Evolutionary conservation across 2,113 vertebrate species (phyloP).

Genomic region (Strix uralensis): DNA sequence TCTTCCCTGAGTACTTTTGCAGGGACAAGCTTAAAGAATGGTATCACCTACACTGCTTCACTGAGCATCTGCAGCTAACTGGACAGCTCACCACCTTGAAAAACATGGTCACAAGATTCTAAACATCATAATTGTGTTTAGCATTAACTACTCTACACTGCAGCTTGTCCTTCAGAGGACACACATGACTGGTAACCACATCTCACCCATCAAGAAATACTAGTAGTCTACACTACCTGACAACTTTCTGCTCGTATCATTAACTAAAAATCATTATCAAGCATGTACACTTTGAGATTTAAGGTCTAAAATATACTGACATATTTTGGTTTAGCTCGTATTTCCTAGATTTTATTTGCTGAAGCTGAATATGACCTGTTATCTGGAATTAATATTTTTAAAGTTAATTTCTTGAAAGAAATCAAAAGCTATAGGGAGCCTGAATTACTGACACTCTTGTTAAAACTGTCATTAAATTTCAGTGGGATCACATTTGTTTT

Average conservation of each 20-base stretch:
- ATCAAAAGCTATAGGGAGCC: neutral
- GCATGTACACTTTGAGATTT: neutral
- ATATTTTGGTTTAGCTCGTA: neutral
- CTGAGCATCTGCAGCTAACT: neutral
- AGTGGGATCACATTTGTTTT: neutral
- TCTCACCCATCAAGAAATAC: neutral
- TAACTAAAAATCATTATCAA: neutral
- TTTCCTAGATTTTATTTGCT: neutral
- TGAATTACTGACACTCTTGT: neutral
- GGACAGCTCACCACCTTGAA: neutral
- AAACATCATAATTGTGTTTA: neutral
- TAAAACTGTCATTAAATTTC: slow-evolving; percentile 4
- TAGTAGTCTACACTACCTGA: neutral
- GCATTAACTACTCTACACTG: neutral
- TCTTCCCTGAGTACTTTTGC: neutral
- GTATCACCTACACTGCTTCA: neutral
- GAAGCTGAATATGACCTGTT: neutral
- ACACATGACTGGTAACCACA: accelerated
- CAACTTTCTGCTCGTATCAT: neutral
- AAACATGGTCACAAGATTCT: neutral
- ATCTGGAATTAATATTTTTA: neutral
- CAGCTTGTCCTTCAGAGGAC: neutral
- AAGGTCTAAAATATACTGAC: neutral
- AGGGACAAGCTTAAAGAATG: neutral
- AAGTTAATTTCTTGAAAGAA: slow-evolving; percentile 9